Percentiles rank a stretch among this genome's conserved stretches.
Evolutionary conservation across 2,888 invertebrate genomes (phyloP).

Genomic region (Keiferia lycopersicella): DNA sequence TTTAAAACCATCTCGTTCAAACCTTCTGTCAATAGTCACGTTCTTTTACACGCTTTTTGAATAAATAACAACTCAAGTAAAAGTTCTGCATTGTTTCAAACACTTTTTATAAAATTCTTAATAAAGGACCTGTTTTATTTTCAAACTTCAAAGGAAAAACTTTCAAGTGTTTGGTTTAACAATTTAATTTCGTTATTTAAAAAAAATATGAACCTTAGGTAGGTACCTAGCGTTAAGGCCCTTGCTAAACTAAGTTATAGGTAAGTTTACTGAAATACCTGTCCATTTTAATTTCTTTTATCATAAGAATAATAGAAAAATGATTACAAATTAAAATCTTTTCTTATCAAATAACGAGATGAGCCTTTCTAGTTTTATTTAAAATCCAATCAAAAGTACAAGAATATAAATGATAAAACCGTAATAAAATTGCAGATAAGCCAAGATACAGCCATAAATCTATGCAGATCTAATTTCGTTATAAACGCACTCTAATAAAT

Average conservation of each 20-base stretch:
- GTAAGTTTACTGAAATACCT: background rate
- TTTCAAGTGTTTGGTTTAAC: background rate
- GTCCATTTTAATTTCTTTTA: background rate
- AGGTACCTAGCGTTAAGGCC: no score
- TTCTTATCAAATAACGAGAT: conserved; percentile 23
- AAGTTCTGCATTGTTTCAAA: background rate
- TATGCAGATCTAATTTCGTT: conserved; percentile 21
- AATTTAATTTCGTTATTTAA: background rate
- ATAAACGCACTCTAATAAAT: conserved; percentile 17
- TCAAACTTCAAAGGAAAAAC: conserved; percentile 2
- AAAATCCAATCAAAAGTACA: conserved; percentile 25
- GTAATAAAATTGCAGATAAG: conserved; percentile 22
- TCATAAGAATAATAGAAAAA: background rate
- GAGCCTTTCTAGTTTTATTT: conserved; percentile 15
- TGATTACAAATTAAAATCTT: conserved; percentile 10
- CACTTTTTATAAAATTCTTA: background rate
- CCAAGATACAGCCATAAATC: conserved; percentile 23
- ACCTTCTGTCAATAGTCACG: background rate
- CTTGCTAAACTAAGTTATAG: no score
- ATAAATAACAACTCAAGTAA: background rate
- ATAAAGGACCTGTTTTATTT: background rate
- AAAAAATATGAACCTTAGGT: background rate
- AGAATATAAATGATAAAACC: conserved; percentile 26
- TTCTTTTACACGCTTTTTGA: background rate
- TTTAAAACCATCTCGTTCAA: no score